Evolutionary conservation across 2,113 vertebrate genomes (phyloP).

Genomic region (Gallinago jamesoni): DNA sequence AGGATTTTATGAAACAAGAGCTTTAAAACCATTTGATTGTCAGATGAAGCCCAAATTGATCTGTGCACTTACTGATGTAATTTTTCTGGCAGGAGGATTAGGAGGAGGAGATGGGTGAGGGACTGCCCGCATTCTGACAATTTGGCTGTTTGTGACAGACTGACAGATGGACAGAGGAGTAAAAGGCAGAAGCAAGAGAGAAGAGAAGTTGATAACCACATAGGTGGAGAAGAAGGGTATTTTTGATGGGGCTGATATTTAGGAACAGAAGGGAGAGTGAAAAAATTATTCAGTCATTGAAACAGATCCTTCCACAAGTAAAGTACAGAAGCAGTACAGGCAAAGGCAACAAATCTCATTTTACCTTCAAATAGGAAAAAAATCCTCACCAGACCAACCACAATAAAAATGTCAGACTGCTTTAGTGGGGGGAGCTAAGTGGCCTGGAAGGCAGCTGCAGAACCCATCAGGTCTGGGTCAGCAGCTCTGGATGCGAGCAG

Average conservation of each 20-base stretch:
- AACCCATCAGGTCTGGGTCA: not conserved
- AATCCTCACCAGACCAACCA: not conserved
- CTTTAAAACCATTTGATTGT: not conserved
- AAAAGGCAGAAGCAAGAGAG: not conserved
- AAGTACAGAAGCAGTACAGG: not conserved
- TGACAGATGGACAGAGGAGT: not conserved
- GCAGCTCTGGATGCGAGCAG: not conserved
- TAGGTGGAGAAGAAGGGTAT: not conserved
- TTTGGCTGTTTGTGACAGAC: not conserved
- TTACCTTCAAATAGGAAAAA: not conserved
- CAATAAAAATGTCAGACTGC: not conserved
- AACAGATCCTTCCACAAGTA: not conserved
- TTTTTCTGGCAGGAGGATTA: not conserved
- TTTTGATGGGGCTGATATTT: not conserved
- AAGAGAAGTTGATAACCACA: not conserved
- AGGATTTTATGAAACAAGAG: not conserved
- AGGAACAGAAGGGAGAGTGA: not conserved
- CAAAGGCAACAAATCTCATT: not conserved
- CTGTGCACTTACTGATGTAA: not conserved
- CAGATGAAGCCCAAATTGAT: not conserved
- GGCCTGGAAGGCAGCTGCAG: not conserved
- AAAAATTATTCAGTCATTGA: not conserved
- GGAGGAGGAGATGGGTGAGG: not conserved
- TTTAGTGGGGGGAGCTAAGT: not conserved
- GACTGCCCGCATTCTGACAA: not conserved